These are phyloP conservation scores for Cosmia trapezina DNA, from an alignment of 2,888 invertebrate genomes.

Conservation along the genomic window DNA sequence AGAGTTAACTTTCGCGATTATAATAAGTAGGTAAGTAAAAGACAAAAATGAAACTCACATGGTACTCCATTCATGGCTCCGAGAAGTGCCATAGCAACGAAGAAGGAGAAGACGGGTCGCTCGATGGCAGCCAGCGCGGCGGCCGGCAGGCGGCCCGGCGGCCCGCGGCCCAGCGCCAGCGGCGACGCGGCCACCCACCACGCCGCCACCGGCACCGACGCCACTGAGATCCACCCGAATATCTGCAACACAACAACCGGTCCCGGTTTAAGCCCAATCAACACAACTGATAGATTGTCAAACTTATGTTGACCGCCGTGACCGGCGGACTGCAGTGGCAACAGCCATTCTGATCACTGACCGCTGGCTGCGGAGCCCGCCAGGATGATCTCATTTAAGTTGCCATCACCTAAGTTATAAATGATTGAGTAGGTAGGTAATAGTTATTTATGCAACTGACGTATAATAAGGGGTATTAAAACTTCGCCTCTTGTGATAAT, in stretches of 20 bases:
- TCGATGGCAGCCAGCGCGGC: constrained; percentile 83
- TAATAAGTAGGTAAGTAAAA: too few relatives aligned
- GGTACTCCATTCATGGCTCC: constrained; percentile 82
- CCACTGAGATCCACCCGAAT: constrained; percentile 78
- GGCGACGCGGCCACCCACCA: constrained; percentile 80
- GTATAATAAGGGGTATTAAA: too few relatives aligned
- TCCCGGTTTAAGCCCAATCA: too few relatives aligned
- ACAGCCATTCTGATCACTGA: not conserved
- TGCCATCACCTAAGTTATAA: too few relatives aligned
- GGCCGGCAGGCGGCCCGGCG: constrained; percentile 72
- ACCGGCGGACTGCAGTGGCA: not conserved
- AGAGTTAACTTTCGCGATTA: too few relatives aligned
- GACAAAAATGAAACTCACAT: constrained; percentile 70
- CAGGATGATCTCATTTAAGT: too few relatives aligned
- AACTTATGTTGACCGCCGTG: not conserved
- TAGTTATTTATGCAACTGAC: too few relatives aligned
- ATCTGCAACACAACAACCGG: constrained; percentile 71
- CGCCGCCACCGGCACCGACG: constrained; percentile 75
- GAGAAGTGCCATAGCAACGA: constrained; percentile 78
- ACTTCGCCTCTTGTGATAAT: too few relatives aligned
- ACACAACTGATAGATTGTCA: not conserved
- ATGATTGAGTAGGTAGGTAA: too few relatives aligned
- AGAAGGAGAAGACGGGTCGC: constrained; percentile 80
- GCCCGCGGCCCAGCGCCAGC: constrained; percentile 72
- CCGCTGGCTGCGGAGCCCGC: not conserved